Percentiles rank a stretch among this genome's conserved stretches.
These are phyloP conservation scores for Gallinago undulata DNA, from an alignment of 2,113 vertebrate genomes.

Conservation along the genomic window DNA sequence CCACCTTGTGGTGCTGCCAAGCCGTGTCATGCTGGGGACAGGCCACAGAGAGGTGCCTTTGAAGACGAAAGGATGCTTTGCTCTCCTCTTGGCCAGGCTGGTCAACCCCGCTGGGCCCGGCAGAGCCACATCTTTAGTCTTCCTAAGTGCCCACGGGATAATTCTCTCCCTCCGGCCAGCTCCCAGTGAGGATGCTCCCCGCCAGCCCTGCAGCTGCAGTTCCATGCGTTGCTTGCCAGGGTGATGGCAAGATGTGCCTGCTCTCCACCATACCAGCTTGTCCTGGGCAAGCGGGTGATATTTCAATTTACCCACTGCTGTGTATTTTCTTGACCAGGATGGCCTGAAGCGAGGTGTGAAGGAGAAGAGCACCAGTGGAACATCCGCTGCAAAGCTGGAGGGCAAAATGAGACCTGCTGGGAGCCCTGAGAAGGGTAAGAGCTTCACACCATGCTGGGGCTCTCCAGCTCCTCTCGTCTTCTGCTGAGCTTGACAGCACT, in stretches of 20 bases:
- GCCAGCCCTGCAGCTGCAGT: neutral
- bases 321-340: neutral
- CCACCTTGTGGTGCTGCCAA: neutral
- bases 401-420: neutral
- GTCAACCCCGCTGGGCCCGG: neutral
- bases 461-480: accelerated
- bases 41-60: neutral
- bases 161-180: neutral
- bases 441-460: accelerated
- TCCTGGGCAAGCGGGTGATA: neutral
- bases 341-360: neutral
- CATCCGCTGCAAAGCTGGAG: neutral
- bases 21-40: neutral
- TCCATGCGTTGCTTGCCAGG: accelerated
- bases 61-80: neutral
- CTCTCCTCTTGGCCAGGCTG: neutral
- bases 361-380: neutral
- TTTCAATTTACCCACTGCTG: accelerated
- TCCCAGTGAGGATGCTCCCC: neutral
- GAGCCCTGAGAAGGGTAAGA: neutral
- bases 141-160: accelerated
- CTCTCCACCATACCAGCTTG: accelerated
- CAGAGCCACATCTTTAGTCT: neutral
- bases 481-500: neutral
- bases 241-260: neutral